A percentile compares a stretch with the other conserved stretches of the same genome.
phyloP scores from a whole-genome alignment of 2,113 vertebrate species.

The Ancistrus triradiatus region DNA sequence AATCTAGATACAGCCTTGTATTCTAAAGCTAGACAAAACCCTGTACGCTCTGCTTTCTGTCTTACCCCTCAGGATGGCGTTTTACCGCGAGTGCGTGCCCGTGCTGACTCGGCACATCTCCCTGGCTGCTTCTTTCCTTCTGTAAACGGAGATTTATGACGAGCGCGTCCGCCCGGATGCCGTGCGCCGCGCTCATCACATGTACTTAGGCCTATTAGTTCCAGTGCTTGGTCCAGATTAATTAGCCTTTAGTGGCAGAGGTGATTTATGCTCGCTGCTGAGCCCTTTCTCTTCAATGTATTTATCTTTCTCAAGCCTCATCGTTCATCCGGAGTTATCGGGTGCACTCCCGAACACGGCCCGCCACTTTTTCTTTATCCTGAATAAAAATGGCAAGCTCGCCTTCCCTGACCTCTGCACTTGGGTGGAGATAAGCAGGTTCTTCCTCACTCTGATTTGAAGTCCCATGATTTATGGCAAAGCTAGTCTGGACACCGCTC shows the following conservation, averaged over 20 bases:
- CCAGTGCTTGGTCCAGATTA: conserved; percentile 38
- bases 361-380: not conserved
- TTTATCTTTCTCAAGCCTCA: conserved; percentile 38
- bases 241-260: conserved; percentile 38
- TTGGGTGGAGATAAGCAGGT: too few relatives aligned
- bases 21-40: not conserved
- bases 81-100: conserved; percentile 17
- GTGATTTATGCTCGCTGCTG: conserved; percentile 45
- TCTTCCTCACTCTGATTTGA: too few relatives aligned
- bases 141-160: conserved; percentile 36
- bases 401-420: too few relatives aligned
- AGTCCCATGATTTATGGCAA: too few relatives aligned
- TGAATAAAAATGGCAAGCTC: not conserved
- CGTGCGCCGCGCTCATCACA: conserved; percentile 23
- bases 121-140: not conserved
- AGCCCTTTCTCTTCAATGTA: conserved; percentile 28
- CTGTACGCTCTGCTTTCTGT: not conserved
- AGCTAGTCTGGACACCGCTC: too few relatives aligned
- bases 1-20: not conserved
- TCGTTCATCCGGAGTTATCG: conserved; percentile 33
- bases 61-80: conserved; percentile 4
- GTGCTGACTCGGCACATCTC: conserved; percentile 31
- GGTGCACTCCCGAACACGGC: not conserved
- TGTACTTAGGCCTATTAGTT: conserved; percentile 36
- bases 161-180: conserved; percentile 15